Base-by-base conservation (phyloP, 2,888 invertebrate species). In the Macropis europaea region DNA sequence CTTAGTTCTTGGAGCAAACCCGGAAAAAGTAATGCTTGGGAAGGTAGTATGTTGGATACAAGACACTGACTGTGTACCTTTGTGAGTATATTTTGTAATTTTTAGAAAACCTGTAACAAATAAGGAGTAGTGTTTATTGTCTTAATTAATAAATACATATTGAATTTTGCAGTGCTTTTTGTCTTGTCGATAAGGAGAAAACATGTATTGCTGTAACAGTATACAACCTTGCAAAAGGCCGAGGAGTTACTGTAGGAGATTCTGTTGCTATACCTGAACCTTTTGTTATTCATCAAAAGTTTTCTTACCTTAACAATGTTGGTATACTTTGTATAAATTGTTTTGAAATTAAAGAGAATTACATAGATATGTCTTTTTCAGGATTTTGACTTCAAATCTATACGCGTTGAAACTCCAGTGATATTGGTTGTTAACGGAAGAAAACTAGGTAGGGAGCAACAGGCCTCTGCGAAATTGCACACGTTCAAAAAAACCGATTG, bases 191-290 rank as follows among this genome's bases (percentile, higher is more conserved):
- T 90, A 92, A 93, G 77, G 92, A 93, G 61, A 93, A 93, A 90
- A 91, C 91, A 1, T 95, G 96, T 86, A 90, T 94, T 48, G 93
- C 94, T 17, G 96, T 97, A 68, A 95, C 95, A 0, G 93, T 97
- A 45, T 97, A 96, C 90, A 97, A 97, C 91, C 92, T 96, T 90
- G 95, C 95, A 5, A 93, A 94, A 84, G 95, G 95, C 0, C 94
- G 94, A 86, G 97, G 97, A 40, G 94, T 95, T 56, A 95, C 95
- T 72, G 95, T 97, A 67, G 97, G 97, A 1, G 96, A 97, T 91
- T 93, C 94, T 26, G 94, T 97, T 11, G 95, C 95, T 6, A 93
- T 97, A 77, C 95, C 96, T 0, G 95, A 95, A 86, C 97, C 97
- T 0, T 92, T 90, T 79, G 87, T 95, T 36, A 91, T 92, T 34